Evolutionary conservation across 2,797 vertebrate species (phyloP).

Genomic region (Myotis findleyi): DNA sequence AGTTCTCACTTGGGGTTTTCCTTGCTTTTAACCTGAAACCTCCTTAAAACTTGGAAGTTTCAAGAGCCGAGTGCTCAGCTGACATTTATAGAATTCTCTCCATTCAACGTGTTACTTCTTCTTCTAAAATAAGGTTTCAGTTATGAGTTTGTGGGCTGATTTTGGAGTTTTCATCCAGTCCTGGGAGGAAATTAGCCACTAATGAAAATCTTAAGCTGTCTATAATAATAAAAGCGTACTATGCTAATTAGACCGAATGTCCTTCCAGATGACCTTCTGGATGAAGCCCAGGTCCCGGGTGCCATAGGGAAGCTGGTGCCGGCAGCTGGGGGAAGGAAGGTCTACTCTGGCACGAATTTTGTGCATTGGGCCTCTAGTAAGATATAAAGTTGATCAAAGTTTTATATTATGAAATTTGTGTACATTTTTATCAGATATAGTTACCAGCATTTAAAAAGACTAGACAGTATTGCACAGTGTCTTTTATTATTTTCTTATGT

Average conservation of each 20-base stretch:
- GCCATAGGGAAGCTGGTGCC: too few relatives aligned
- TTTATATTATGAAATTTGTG: neutral
- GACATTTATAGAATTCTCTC: neutral
- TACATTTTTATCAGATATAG: neutral
- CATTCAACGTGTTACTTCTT: neutral
- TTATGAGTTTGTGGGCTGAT: neutral
- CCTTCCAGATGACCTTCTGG: too few relatives aligned
- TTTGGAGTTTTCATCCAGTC: neutral
- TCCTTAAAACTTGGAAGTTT: neutral
- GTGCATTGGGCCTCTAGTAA: neutral
- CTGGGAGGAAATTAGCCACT: neutral
- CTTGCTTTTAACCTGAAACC: neutral
- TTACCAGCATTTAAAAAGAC: neutral
- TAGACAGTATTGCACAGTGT: neutral
- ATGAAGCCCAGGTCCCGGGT: too few relatives aligned
- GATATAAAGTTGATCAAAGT: neutral
- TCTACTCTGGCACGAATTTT: too few relatives aligned
- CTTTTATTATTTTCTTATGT: neutral
- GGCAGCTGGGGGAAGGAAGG: too few relatives aligned
- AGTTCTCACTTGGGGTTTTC: neutral
- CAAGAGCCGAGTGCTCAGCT: neutral
- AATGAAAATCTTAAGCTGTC: neutral
- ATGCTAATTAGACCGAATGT: too few relatives aligned
- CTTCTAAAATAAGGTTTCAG: neutral
- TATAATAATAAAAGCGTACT: too few relatives aligned